phyloP scores from a whole-genome alignment of 2,888 invertebrate species.

The Lithodes maja region DNA sequence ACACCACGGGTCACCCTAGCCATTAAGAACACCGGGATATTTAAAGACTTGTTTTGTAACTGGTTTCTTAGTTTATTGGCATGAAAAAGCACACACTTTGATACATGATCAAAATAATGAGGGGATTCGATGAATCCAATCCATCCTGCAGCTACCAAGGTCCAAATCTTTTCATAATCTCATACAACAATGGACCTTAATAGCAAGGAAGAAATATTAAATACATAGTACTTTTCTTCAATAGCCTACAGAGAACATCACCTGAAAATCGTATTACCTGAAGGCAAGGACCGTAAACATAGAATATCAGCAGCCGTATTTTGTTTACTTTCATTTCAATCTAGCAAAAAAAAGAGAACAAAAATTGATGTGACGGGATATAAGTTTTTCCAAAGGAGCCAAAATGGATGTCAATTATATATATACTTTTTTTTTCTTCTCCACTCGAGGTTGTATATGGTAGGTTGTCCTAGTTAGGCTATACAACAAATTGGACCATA shows the following conservation, averaged over 20 bases:
- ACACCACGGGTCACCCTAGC: neutral
- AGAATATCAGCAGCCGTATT: constrained; percentile 61
- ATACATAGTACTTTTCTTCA: constrained; percentile 67
- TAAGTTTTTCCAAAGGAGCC: constrained; percentile 16
- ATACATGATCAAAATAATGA: constrained; percentile 70
- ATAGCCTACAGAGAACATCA: constrained; percentile 61
- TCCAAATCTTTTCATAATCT: constrained; percentile 69
- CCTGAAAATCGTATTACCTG: constrained; percentile 64
- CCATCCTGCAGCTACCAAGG: constrained; percentile 69
- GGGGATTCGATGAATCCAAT: constrained; percentile 67
- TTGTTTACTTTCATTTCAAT: constrained; percentile 27
- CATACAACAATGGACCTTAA: constrained; percentile 69
- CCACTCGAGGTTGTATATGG: neutral
- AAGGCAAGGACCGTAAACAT: constrained; percentile 67
- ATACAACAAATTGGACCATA: constrained; percentile 42
- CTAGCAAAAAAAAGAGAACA: constrained; percentile 53
- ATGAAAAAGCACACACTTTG: constrained; percentile 71
- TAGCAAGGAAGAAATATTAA: constrained; percentile 69
- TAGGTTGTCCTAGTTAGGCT: neutral
- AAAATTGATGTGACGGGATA: constrained; percentile 52
- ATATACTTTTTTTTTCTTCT: neutral
- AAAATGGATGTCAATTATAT: neutral
- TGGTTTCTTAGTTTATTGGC: constrained; percentile 71
- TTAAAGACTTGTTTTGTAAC: constrained; percentile 48
- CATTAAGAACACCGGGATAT: neutral